A percentile compares a stretch with the other conserved stretches of the same genome.
These are phyloP conservation scores for Ennomos fuscantarius DNA, from an alignment of 2,888 invertebrate species.

Conservation along the genomic window DNA sequence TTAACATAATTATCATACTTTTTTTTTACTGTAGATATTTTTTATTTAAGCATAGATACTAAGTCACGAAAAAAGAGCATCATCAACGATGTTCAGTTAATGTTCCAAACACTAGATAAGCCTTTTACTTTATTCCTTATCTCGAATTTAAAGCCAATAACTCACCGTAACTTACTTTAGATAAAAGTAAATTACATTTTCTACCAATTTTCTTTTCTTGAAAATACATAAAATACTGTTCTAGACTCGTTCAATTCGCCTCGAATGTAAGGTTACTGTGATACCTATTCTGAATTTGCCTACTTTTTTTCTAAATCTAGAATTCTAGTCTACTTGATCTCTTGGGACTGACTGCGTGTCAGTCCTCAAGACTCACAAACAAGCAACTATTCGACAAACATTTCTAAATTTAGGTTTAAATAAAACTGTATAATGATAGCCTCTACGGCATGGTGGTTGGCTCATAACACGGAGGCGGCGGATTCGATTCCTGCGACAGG, in stretches of 20 bases:
- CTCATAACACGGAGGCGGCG: too few relatives aligned
- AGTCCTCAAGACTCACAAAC: background rate
- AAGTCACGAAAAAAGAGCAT: too few relatives aligned
- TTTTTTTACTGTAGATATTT: too few relatives aligned
- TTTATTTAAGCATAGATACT: too few relatives aligned
- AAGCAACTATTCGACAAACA: background rate
- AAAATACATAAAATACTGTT: background rate
- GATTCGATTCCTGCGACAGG: too few relatives aligned
- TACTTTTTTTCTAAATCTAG: conserved; percentile 4
- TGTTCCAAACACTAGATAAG: background rate
- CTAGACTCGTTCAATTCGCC: background rate
- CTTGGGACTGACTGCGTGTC: conserved; percentile 4
- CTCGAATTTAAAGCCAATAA: too few relatives aligned
- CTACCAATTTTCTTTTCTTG: conserved; percentile 2
- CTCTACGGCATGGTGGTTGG: too few relatives aligned
- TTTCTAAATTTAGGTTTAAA: background rate
- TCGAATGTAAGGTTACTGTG: background rate
- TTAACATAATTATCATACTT: too few relatives aligned
- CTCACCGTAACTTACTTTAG: background rate
- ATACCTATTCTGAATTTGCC: background rate
- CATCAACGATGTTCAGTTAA: background rate
- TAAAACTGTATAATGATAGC: too few relatives aligned
- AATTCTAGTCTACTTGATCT: conserved; percentile 6
- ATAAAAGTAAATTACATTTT: conserved; percentile 4
- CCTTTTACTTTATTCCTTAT: too few relatives aligned